Evolutionary conservation across 1,140 invertebrate species (phyloP).

Genomic region (Drosophila carrolli): DNA sequence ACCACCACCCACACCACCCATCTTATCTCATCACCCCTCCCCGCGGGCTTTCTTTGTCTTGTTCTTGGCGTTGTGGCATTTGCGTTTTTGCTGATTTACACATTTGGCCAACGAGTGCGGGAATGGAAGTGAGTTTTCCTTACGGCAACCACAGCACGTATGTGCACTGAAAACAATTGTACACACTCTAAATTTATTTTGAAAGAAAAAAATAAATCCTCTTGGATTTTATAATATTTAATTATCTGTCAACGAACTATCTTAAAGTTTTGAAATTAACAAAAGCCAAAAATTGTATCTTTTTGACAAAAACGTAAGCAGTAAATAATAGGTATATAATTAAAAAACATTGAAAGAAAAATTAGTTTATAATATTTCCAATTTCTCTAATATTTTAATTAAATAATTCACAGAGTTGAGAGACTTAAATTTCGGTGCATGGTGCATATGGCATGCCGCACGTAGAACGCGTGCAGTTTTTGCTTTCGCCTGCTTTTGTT

Average conservation of each 20-base stretch:
- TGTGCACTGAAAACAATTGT: slow-evolving; percentile 3
- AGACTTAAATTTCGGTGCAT: slow-evolving; percentile 3
- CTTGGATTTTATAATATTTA: too few species aligned
- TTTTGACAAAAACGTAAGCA: too few species aligned
- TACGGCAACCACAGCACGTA: slow-evolving; percentile 34
- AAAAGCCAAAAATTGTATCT: too few species aligned
- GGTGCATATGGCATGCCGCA: slow-evolving; percentile 3
- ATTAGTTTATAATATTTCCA: neutral
- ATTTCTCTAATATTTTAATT: too few species aligned
- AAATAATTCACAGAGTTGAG: too few species aligned
- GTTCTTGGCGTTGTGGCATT: slow-evolving; percentile 48
- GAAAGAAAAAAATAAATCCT: too few species aligned
- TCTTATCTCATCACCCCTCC: slow-evolving; percentile 11
- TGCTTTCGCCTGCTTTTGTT: slow-evolving; percentile 23
- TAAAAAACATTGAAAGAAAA: too few species aligned
- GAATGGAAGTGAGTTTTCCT: slow-evolving; percentile 23
- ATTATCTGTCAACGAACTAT: too few species aligned
- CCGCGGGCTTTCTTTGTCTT: slow-evolving; percentile 37
- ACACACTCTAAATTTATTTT: too few species aligned
- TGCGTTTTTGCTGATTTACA: slow-evolving; percentile 73
- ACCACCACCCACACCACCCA: slow-evolving; percentile 12
- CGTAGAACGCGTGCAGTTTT: slow-evolving; percentile 30
- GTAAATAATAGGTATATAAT: too few species aligned
- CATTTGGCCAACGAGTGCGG: slow-evolving; percentile 31
- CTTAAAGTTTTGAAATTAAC: too few species aligned